Conservation (phyloP, 2,113 vertebrate species). For the Grallaria varia region DNA sequence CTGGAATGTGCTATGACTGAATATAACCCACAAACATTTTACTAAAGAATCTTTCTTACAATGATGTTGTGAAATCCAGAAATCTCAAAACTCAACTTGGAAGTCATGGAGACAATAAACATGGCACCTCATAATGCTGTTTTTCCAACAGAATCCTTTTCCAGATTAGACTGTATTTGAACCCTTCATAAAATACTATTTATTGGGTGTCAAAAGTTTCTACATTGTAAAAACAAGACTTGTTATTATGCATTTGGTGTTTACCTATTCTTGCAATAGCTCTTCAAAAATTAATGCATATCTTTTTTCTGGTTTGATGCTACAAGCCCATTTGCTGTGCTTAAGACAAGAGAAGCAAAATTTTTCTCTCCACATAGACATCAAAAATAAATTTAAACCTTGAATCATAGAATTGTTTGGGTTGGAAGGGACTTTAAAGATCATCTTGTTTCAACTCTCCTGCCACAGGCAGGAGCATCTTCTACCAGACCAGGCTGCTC, state of each 20-base stretch:
- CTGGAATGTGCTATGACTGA: not conserved
- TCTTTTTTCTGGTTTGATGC: not conserved
- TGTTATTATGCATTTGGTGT: not conserved
- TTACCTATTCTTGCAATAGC: not conserved
- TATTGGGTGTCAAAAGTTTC: not conserved
- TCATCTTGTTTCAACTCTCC: not conserved
- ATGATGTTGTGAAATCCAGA: slow-evolving; percentile 1
- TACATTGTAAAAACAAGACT: not conserved
- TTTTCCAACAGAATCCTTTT: not conserved
- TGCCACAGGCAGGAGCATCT: not conserved
- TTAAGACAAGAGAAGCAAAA: not conserved
- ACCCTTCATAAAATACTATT: not conserved
- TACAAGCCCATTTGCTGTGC: not conserved
- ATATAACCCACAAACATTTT: not conserved
- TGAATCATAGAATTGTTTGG: not conserved
- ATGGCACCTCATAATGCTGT: slow-evolving; percentile 13
- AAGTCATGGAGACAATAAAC: slow-evolving; percentile 9
- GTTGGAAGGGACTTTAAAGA: not conserved
- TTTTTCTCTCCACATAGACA: not conserved
- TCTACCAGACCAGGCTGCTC: not conserved
- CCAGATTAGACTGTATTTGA: slow-evolving; percentile 4
- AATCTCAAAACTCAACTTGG: slow-evolving; percentile 9
- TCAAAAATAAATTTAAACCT: not conserved
- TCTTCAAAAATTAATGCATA: not conserved
- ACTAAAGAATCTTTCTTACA: not conserved